Base-by-base conservation (phyloP, 1,140 invertebrate species). In the Listronotus bonariensis region DNA sequence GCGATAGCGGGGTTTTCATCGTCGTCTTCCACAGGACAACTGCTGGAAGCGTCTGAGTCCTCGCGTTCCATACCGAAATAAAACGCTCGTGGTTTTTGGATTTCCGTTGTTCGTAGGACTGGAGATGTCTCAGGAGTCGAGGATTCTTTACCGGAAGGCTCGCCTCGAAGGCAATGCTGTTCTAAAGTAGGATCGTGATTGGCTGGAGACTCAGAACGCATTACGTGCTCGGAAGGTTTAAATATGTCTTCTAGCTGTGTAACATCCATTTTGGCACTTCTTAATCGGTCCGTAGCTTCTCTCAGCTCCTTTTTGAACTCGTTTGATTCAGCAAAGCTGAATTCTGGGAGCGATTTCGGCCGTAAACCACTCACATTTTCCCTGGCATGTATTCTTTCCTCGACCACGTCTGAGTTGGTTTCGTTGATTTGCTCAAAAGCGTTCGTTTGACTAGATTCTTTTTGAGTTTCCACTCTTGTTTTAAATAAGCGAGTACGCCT, bases 61-160 rank as follows among this genome's bases (percentile, higher is more conserved):
- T 61, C 53, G 18, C 64, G 62, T 55, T 87, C 84, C 88, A 91
- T 91, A 12, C 89, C 89, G 72, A 91, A 91, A 75, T 92, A 92
- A 77, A 91, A 91, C 42, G 86, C 87, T 72, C 89, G 89, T 17
- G 87, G 83, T 68, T 85, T 81, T 31, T 77, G 68, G 43, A 74
- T 80, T 10, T 64, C 49, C 15, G 31, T 26, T 9, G 71, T 67
- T 31, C 32, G 12, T 14, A 65, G 46, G n/a, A 59, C 81, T 4
- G 81, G 82, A 15, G 82, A 82, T 63, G 81, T 78, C 76, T 84
- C 82, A 8, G 81, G 80, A 0, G 77, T 76, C 8, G 84, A 85
- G 8, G 84, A 86, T 71, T 86, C 85, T 68, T 85, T 85, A 1
- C 85, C 85, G 10, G 84, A 86, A 3, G 68, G 64, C 40, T 70